Evolutionary conservation across 1,140 invertebrate genomes (phyloP).

Genomic region (Euwallacea similis): DNA sequence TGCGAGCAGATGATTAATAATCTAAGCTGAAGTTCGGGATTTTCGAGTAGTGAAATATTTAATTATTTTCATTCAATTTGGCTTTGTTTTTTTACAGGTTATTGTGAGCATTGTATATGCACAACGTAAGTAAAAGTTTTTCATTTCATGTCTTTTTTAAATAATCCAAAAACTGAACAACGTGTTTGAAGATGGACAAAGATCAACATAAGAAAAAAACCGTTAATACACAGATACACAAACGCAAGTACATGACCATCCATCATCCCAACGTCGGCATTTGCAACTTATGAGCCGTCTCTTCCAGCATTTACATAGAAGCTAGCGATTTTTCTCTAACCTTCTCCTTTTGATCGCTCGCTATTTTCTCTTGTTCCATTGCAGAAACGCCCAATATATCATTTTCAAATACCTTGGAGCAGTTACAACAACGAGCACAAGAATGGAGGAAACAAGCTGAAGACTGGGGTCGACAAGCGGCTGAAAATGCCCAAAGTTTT

Average conservation of each 20-base stretch:
- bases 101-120: not conserved
- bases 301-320: no score
- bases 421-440: not conserved
- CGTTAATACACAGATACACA: no score
- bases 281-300: no score
- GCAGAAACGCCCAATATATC: not conserved
- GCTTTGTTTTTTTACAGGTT: not conserved
- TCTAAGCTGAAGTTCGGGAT: not conserved
- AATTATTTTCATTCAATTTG: not conserved
- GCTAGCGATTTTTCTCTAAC: no score
- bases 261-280: no score
- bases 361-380: not conserved
- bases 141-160: not conserved
- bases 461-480: not conserved
- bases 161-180: not conserved
- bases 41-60: not conserved
- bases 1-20: no score
- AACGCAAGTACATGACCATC: no score
- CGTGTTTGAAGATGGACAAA: no score
- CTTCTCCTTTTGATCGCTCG: no score
- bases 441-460: conserved; percentile 7
- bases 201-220: no score
- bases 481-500: not conserved
- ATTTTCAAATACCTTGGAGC: not conserved
- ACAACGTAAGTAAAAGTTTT: conserved; percentile 1